Conservation (phyloP, 2,113 vertebrate species). For the Phasianus colchicus region DNA sequence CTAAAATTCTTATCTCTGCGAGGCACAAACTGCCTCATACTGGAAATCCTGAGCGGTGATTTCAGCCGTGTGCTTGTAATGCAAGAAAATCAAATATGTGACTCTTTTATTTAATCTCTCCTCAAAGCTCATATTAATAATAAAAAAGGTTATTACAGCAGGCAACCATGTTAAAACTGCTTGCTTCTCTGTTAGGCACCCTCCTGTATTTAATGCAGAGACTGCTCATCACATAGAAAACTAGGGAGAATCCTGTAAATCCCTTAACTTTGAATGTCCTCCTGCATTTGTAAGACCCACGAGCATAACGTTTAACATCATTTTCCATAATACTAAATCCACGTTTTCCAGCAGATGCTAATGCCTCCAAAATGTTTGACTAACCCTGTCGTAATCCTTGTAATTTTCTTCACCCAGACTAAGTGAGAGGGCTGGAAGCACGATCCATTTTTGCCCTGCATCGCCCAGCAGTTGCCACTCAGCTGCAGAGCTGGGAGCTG, state of each 20-base stretch:
- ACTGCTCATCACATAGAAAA: constrained; percentile 28
- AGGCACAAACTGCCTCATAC: constrained; percentile 47
- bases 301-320: not conserved
- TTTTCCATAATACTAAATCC: constrained; percentile 7
- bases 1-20: constrained; percentile 27
- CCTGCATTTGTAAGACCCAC: not conserved
- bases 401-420: not conserved
- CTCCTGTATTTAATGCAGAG: constrained; percentile 23
- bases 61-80: constrained; percentile 60
- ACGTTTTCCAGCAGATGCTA: not conserved
- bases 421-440: not conserved
- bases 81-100: constrained; percentile 62
- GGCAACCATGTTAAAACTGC: constrained; percentile 65
- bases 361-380: not conserved
- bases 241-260: constrained; percentile 34
- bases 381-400: constrained; percentile 2
- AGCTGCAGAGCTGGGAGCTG: not conserved
- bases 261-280: constrained; percentile 48
- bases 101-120: constrained; percentile 52
- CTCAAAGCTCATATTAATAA: constrained; percentile 63
- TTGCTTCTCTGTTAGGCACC: constrained; percentile 44
- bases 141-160: constrained; percentile 67
- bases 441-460: not conserved
- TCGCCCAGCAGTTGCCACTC: not conserved
- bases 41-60: constrained; percentile 61